Evolutionary conservation across 2,888 invertebrate species (phyloP), one percentile per base, ranked within the genome.

Genomic region (Boloria selene): DNA sequence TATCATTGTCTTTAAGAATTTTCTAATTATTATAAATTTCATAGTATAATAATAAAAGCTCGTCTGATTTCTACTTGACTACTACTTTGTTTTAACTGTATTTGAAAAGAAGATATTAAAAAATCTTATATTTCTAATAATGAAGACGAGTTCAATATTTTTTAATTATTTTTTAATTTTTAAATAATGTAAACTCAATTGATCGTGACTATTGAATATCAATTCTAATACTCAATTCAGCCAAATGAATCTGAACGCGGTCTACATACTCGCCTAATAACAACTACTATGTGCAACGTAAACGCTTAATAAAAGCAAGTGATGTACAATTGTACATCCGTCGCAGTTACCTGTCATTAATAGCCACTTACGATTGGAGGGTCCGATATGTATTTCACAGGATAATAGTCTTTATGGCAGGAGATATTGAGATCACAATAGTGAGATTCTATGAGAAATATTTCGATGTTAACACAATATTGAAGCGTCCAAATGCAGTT

Each of bases 271-370:
- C 50, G 22, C 22, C 50, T 49, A 14, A 26, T 31, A 49, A 47
- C 10, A 38, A 10, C 31, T 38, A 38, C 2, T 10, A 7, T 38
- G 13, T 49, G 14, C 49, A 49, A 16, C 31, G 50, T 22, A n/a
- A 50, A 50, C 47, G 51, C 17, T 31, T 31, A 44, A 61, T 45
- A 51, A 63, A 60, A 60, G 5, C 55, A 55, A 55, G 55, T 38
- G 42, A 61, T 47, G 38, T 51, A 64, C 64, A 64, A 67, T 44
- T 59, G 62, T 62, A 45, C 61, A 52, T 62, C 61, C 53, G 38
- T 61, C 53, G 45, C 61, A 52, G 53, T 61, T 61, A 62, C 62
- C 67, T 50, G 67, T 59, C 49, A 67, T 60, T 67, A 63, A 63
- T 60, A 58, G 47, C 45, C 51, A 58, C 42, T 51, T 44, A 13